phyloP scores from a whole-genome alignment of 2,113 vertebrate genomes.

The Python bivittatus region DNA sequence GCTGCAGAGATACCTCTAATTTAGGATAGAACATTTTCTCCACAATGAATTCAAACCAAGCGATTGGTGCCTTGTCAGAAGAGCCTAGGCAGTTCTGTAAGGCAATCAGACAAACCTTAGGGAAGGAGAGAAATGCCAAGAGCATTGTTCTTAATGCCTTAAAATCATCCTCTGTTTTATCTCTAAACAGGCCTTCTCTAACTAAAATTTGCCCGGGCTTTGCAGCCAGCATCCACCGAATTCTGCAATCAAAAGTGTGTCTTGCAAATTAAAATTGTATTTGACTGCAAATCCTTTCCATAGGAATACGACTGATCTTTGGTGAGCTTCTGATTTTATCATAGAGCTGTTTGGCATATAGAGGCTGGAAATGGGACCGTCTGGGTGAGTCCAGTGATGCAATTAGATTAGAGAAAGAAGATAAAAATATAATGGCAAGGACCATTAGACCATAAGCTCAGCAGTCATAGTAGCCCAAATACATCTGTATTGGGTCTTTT shows the following conservation, averaged over 20 bases:
- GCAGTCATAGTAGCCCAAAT: neutral
- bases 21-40: neutral
- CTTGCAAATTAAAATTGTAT: neutral
- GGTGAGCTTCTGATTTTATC: neutral
- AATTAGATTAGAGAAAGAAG: neutral
- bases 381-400: neutral
- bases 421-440: neutral
- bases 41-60: neutral
- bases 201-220: neutral
- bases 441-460: neutral
- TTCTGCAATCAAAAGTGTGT: neutral
- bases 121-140: neutral
- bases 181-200: neutral
- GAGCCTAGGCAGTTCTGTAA: neutral
- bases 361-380: neutral
- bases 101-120: neutral
- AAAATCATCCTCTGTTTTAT: neutral
- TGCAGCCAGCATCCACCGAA: neutral
- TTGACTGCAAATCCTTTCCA: neutral
- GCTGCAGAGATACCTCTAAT: neutral
- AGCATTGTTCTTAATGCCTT: neutral
- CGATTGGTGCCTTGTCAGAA: neutral
- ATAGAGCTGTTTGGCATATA: neutral
- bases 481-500: neutral
- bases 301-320: neutral